phyloP scores from a whole-genome alignment of 1,140 invertebrate species.

The Thaumetopoea pityocampa region DNA sequence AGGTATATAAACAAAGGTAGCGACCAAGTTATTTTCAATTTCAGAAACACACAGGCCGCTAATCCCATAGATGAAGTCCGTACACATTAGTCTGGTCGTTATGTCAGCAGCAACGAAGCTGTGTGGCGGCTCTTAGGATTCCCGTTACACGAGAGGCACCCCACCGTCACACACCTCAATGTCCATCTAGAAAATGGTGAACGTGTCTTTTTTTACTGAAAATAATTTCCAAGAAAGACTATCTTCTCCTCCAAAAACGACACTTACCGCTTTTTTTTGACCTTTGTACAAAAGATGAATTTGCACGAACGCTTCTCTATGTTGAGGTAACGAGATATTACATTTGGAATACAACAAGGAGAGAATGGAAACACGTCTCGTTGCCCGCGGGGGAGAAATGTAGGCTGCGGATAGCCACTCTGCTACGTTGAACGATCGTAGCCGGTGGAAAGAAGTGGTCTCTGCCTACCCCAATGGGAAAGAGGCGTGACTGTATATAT shows the following conservation, averaged over 20 bases:
- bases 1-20: neutral
- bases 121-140: neutral
- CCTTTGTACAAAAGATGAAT: neutral
- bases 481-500: too few relatives aligned
- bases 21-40: neutral
- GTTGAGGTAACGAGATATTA: neutral
- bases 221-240: neutral
- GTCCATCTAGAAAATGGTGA: constrained; percentile 26
- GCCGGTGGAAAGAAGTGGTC: too few relatives aligned
- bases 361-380: neutral
- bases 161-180: constrained; percentile 15
- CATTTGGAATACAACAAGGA: neutral
- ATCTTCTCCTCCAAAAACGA: neutral
- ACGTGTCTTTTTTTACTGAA: neutral
- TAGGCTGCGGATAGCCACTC: too few relatives aligned
- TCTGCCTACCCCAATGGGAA: too few relatives aligned
- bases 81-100: neutral
- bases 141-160: neutral
- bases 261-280: neutral
- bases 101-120: neutral
- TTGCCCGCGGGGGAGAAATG: too few relatives aligned
- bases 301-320: neutral
- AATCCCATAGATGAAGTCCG: neutral
- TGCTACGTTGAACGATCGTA: too few relatives aligned
- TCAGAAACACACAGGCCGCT: neutral